Conservation (phyloP, 2,797 vertebrate genomes). For the Spea hammondii region DNA sequence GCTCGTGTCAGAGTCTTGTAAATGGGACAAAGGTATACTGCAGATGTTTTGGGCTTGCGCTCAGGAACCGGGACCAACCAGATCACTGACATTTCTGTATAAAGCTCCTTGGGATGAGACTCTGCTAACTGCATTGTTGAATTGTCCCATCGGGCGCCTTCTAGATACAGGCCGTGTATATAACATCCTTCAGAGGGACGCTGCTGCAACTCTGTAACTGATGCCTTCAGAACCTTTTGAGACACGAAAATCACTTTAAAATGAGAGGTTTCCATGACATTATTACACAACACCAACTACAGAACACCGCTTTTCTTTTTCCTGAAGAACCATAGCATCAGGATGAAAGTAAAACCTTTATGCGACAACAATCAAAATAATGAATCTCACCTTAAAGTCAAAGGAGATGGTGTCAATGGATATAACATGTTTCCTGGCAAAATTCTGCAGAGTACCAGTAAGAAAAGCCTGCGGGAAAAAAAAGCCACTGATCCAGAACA, state of each 20-base stretch:
- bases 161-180: conserved; percentile 84
- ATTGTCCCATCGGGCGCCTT: conserved; percentile 84
- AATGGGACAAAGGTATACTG: conserved; percentile 84
- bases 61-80: conserved; percentile 78
- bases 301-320: too few relatives aligned
- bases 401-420: conserved; percentile 85
- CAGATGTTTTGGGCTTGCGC: conserved; percentile 64
- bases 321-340: too few relatives aligned
- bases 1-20: conserved; percentile 88
- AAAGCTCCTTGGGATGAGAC: conserved; percentile 82
- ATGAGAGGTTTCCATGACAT: background rate
- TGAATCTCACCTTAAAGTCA: conserved; percentile 76
- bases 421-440: conserved; percentile 72
- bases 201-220: conserved; percentile 61
- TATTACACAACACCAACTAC: too few relatives aligned
- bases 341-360: too few relatives aligned
- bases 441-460: conserved; percentile 88
- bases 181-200: conserved; percentile 77
- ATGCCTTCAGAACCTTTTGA: conserved; percentile 71
- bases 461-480: conserved; percentile 93
- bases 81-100: conserved; percentile 84
- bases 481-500: conserved; percentile 90
- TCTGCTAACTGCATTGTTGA: conserved; percentile 62
- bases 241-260: background rate
- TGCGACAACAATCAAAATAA: too few relatives aligned